Base-by-base conservation (phyloP, 1,140 invertebrate species). In the Ips typographus region DNA sequence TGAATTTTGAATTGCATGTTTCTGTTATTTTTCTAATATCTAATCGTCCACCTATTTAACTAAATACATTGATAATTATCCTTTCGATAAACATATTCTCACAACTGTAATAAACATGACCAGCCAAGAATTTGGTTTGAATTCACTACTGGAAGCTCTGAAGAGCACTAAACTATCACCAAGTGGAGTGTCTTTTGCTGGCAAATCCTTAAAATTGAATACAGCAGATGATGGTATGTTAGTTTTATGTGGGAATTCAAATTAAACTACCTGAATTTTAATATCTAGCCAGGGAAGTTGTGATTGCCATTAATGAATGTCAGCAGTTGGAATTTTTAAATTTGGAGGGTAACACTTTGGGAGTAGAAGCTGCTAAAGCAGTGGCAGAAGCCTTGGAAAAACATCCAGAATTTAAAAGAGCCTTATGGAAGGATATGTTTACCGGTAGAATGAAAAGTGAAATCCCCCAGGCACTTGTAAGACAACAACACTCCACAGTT, bases 371-470 rank as follows among this genome's bases (percentile, higher is more conserved):
- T 1, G 92, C 95, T 0, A 84, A 91, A 77, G 91, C 85, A 2
- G 92, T 99, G 62, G 91, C 90, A 0, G 87, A 93, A 77, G 89
- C 90, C 0, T 81, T 99, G 3, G 85, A 90, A 72, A 85, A 84
- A 47, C 91, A 94, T 77, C 87, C 90, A 2, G 84, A 87, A 71
- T 87, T 98, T 73, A 89, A 94, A 77, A 85, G 87, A 75, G 94
- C 94, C 0, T 79, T 94, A 62, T 98, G 96, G 92, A 97, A 96
- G 76, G 96, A 99, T 79, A 90, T 99, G 84, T 99, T 99, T 75
- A 98, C 95, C 6, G 89, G 96, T 0, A 85, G 97, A 57, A 86
- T 96, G 79, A 99, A 98, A 82, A 87, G 90, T 22, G 97, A 99
- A 85, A 99, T 99, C 77, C 97, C 97, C 3, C 83, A 87, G 67